Conservation (phyloP, 2,888 invertebrate genomes). For the Aphelenchoides bicaudatus region DNA sequence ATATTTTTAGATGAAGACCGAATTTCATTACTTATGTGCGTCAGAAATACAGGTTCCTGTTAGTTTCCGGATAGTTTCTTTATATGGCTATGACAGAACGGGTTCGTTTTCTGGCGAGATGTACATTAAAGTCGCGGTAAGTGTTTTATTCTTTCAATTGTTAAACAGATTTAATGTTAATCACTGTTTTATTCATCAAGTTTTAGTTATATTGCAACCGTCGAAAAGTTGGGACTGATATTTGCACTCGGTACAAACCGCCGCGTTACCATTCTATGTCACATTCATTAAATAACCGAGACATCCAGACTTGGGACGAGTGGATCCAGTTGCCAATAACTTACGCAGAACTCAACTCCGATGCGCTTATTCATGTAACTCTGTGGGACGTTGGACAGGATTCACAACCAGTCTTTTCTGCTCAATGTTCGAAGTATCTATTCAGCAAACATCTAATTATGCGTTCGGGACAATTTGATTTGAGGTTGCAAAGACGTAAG, state of each 20-base stretch:
- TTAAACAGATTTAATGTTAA: too few relatives aligned
- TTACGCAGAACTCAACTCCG: conserved; percentile 51
- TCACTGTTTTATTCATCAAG: not conserved
- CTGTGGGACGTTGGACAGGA: conserved; percentile 43
- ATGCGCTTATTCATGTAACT: conserved; percentile 51
- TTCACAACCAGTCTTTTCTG: conserved; percentile 68
- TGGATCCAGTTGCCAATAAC: conserved; percentile 53
- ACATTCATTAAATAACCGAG: conserved; percentile 20
- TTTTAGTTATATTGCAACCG: conserved; percentile 49
- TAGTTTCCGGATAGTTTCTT: conserved; percentile 30
- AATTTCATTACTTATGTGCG: conserved; percentile 30
- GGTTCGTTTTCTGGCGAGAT: conserved; percentile 32
- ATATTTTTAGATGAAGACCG: conserved; percentile 25
- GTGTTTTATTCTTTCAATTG: conserved; percentile 11
- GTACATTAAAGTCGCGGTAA: conserved; percentile 27
- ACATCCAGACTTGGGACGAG: conserved; percentile 50
- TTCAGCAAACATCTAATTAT: conserved; percentile 92
- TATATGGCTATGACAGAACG: conserved; percentile 26
- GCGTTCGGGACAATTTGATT: conserved; percentile 75
- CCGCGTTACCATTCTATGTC: conserved; percentile 15
- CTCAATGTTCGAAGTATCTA: conserved; percentile 84
- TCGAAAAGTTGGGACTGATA: conserved; percentile 44
- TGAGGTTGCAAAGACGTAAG: conserved; percentile 74
- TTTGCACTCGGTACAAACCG: conserved; percentile 45
- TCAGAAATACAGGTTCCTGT: conserved; percentile 33